These are phyloP conservation scores for Pristis pectinata DNA, from an alignment of 2,797 vertebrate species.

Conservation along the genomic window DNA sequence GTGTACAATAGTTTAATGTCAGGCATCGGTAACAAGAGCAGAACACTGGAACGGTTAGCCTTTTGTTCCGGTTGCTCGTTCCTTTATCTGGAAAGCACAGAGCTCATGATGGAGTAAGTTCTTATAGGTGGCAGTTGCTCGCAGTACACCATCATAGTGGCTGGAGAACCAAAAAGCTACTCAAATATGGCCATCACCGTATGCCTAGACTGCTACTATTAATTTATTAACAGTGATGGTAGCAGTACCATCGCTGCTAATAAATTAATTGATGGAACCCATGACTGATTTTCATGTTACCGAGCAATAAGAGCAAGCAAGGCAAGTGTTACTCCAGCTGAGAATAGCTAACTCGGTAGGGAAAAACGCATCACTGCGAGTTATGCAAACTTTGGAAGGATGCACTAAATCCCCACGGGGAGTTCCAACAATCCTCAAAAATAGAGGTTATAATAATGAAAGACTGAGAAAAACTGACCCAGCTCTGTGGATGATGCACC, in stretches of 20 bases:
- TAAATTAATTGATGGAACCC: neutral
- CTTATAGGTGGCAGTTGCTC: neutral
- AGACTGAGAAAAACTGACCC: neutral
- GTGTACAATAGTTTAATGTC: neutral
- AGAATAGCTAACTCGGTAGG: neutral
- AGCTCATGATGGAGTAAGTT: neutral
- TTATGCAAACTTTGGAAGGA: neutral
- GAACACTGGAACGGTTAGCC: neutral
- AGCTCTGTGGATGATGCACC: neutral
- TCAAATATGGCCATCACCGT: neutral
- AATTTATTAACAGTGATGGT: too few species aligned
- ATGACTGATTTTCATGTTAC: neutral
- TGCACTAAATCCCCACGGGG: neutral
- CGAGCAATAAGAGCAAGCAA: neutral
- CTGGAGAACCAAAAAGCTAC: neutral
- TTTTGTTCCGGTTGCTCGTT: neutral
- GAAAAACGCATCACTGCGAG: neutral
- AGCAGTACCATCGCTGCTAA: too few species aligned
- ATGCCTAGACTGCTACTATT: neutral
- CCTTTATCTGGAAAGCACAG: neutral
- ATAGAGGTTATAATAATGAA: neutral
- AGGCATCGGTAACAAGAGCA: neutral
- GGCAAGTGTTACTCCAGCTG: neutral
- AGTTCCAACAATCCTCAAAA: slow-evolving; percentile 1
- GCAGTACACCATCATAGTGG: neutral